Percentiles rank a stretch among this genome's conserved stretches.
phyloP scores from a whole-genome alignment of 1,140 invertebrate species.

The Bombus consobrinus region DNA sequence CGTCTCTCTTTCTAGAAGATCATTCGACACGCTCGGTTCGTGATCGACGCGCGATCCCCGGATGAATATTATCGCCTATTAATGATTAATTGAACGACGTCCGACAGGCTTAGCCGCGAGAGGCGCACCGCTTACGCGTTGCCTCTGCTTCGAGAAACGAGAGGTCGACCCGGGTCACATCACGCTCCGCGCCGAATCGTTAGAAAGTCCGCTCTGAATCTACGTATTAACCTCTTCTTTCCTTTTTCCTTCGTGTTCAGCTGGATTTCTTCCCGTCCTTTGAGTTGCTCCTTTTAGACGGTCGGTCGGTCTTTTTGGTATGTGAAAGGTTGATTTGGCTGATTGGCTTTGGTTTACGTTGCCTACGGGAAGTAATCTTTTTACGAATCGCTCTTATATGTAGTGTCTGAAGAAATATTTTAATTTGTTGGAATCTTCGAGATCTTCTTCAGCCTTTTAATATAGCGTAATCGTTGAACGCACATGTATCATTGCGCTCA shows the following conservation, averaged over 20 bases:
- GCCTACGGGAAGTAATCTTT: background rate
- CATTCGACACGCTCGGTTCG: conserved; percentile 55
- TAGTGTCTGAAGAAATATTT: no score
- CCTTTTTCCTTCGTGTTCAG: background rate
- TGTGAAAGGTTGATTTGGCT: background rate
- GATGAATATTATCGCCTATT: conserved; percentile 72
- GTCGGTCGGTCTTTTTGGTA: background rate
- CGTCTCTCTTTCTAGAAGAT: conserved; percentile 30
- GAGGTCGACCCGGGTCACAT: conserved; percentile 73
- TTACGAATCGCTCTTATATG: background rate
- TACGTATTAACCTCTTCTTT: background rate
- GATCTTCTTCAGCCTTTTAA: no score
- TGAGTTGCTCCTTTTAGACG: background rate
- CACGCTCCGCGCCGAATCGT: conserved; percentile 76
- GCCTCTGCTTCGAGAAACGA: conserved; percentile 54
- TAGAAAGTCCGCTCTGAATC: conserved; percentile 72
- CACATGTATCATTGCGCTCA: no score
- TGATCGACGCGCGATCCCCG: conserved; percentile 55
- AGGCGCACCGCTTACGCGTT: conserved; percentile 64
- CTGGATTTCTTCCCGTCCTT: background rate
- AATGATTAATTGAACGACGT: conserved; percentile 77
- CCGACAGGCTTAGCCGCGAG: conserved; percentile 58
- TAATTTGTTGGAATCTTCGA: no score
- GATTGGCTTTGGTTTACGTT: background rate
- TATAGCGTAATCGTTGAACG: no score